A percentile compares a stretch with the other conserved stretches of the same genome.
These are phyloP conservation scores for Corythaeola cristata DNA, from an alignment of 2,113 vertebrate species.

Conservation along the genomic window DNA sequence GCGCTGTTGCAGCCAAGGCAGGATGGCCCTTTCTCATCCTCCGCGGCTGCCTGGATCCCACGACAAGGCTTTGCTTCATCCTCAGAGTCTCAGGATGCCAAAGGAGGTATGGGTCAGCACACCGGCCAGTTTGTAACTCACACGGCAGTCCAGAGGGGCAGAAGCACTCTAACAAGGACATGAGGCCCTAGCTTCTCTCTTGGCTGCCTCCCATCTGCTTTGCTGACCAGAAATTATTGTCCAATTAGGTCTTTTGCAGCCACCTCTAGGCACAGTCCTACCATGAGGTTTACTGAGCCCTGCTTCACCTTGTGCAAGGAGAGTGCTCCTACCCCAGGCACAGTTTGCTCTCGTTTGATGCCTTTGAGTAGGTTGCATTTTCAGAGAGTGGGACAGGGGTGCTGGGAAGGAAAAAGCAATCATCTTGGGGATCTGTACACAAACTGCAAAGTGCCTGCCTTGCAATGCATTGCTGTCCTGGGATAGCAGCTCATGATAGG, in stretches of 20 bases:
- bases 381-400: background rate
- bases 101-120: background rate
- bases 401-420: background rate
- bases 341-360: background rate
- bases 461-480: background rate
- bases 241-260: background rate
- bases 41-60: background rate
- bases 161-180: background rate
- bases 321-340: background rate
- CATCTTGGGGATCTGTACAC: background rate
- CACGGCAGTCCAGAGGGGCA: background rate
- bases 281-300: background rate
- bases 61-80: background rate
- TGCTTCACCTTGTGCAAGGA: background rate
- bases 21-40: background rate
- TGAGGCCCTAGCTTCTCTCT: background rate
- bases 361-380: background rate
- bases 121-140: background rate
- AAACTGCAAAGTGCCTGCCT: background rate
- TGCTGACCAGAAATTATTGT: background rate
- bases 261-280: background rate
- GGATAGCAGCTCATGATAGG: background rate
- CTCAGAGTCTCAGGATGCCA: background rate
- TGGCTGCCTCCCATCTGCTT: background rate
- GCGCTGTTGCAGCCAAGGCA: fast-evolving